Base-by-base conservation (phyloP, 30 jellyfish, hydroid and myxozoan genomes). In the Pseudorhiza aurosa region DNA sequence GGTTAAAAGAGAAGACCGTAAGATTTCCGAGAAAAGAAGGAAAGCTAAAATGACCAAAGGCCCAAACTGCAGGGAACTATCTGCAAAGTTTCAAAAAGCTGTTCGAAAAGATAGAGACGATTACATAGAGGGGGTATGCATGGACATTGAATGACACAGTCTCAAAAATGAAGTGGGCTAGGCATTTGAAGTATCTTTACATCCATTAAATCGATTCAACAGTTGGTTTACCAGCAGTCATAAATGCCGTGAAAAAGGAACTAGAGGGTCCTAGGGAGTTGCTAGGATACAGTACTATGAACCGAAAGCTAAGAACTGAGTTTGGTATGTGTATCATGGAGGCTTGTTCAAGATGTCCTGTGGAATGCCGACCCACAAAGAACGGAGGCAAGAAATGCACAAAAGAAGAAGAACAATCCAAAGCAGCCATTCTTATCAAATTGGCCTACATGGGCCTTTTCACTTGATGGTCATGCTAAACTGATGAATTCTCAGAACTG, bases 221-320 rank as follows among this genome's bases (percentile, higher is more conserved):
- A n/a, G n/a, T n/a, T n/a, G n/a, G n/a, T n/a, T n/a, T n/a, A n/a
- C n/a, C n/a, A n/a, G n/a, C n/a, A n/a, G n/a, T n/a, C n/a, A n/a
- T n/a, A n/a, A n/a, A n/a, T n/a, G n/a, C 69, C 43, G 68, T 69
- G 24, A 69, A 31, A 43, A 79, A 79, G 44, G 86, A 79, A 79
- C 30, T 63, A 75, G 85, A 79, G 63, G 86, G 91, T 60, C 91
- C 91, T 37, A 86, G 91, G 22, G 46, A 79, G 91, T 75, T 79
- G 15, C 50, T 79, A 47, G 91, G 85, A 30, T 79, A 79, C 42
- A 73, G 78, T 15, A 71, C 21, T 29, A 46, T 79, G 84, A 63
- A 79, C 85, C 31, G 25, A n/a, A 79, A 79, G 27, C 85, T 47
- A 6, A 49, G 83, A 27, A 65, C 81, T 14, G 71, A 64, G 49